Evolutionary conservation across 2,113 vertebrate genomes (phyloP).

Genomic region (Lophius piscatorius): DNA sequence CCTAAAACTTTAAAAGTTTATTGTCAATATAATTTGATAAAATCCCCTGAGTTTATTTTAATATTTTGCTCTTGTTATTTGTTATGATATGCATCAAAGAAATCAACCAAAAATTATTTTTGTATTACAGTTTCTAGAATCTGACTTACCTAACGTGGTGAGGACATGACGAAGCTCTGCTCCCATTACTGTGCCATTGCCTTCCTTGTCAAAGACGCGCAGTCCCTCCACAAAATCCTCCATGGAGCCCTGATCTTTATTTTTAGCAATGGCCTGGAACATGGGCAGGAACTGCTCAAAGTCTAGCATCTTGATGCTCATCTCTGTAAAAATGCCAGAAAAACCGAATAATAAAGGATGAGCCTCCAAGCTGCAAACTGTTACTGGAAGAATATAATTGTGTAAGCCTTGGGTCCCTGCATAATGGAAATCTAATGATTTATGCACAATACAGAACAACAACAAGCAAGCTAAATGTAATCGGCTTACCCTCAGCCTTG

Average conservation of each 20-base stretch:
- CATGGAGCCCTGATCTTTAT: slow-evolving; percentile 94
- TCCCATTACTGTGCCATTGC: slow-evolving; percentile 95
- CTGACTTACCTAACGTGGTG: slow-evolving; percentile 86
- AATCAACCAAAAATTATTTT: neutral
- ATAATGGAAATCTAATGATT: neutral
- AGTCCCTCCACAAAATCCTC: slow-evolving; percentile 96
- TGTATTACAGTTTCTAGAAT: neutral
- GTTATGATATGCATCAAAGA: neutral
- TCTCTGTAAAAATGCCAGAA: slow-evolving; percentile 77
- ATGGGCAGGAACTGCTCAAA: slow-evolving; percentile 98
- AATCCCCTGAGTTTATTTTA: too few relatives aligned
- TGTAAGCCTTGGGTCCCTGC: too few relatives aligned
- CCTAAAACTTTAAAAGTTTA: too few relatives aligned
- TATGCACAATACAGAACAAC: neutral
- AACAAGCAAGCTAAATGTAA: neutral
- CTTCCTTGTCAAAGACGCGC: slow-evolving; percentile 95
- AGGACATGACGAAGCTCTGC: slow-evolving; percentile 95
- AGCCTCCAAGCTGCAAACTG: neutral
- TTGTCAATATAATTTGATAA: too few relatives aligned
- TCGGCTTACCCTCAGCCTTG: slow-evolving; percentile 88
- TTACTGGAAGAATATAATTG: too few relatives aligned
- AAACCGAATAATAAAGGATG: neutral
- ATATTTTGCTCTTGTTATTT: too few relatives aligned
- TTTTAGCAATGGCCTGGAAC: slow-evolving; percentile 94
- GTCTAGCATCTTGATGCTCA: slow-evolving; percentile 90